A percentile compares a stretch with the other conserved stretches of the same genome.
Conservation (phyloP, 2,888 invertebrate genomes). For the Pristionchus mayeri region DNA sequence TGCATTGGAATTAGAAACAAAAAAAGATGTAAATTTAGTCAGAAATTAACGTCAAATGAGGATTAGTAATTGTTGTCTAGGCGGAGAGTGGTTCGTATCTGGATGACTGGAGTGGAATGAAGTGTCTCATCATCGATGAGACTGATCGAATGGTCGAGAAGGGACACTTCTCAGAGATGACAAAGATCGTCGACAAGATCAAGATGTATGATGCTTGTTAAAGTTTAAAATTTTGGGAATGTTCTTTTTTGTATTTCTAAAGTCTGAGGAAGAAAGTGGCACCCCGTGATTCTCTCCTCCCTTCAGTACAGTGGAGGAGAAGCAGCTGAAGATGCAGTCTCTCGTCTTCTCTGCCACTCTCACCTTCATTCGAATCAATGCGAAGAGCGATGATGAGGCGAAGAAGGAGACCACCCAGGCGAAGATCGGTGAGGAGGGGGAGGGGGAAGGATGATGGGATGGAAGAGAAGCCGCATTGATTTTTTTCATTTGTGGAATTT, state of each 20-base stretch:
- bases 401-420: slow-evolving; percentile 69
- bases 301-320: not conserved
- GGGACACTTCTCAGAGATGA: slow-evolving; percentile 94
- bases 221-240: too few species aligned
- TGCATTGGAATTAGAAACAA: too few species aligned
- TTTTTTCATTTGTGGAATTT: too few species aligned
- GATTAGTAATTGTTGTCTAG: slow-evolving; percentile 51
- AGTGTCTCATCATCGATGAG: slow-evolving; percentile 93
- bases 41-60: not conserved
- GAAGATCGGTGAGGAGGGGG: slow-evolving; percentile 77
- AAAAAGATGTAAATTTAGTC: not conserved
- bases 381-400: slow-evolving; percentile 38
- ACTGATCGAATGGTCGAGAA: slow-evolving; percentile 97
- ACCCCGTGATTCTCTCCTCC: too few species aligned
- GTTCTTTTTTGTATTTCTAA: too few species aligned
- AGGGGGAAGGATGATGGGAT: not conserved
- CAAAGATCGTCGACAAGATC: slow-evolving; percentile 86
- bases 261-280: too few species aligned
- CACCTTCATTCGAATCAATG: slow-evolving; percentile 87
- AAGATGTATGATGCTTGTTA: slow-evolving; percentile 84
- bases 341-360: slow-evolving; percentile 98
- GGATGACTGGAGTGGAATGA: slow-evolving; percentile 75
- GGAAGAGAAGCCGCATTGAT: not conserved
- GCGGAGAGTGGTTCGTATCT: slow-evolving; percentile 66
- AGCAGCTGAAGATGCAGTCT: slow-evolving; percentile 83